Percentiles rank a stretch among this genome's conserved stretches.
Evolutionary conservation across 2,888 invertebrate genomes (phyloP).

Genomic region (Eristalis intricaria): DNA sequence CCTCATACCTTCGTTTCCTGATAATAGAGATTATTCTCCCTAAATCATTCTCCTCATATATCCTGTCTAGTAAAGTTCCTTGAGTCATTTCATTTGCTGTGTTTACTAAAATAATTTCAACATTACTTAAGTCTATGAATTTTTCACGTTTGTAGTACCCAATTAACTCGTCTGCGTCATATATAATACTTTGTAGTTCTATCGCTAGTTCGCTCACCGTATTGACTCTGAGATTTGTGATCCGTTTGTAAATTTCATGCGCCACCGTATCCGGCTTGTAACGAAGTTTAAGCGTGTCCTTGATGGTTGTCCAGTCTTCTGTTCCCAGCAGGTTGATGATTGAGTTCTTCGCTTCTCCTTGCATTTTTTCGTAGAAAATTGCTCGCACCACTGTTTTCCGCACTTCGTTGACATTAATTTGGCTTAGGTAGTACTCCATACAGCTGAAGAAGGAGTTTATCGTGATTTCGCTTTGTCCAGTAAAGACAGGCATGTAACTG

Average conservation of each 20-base stretch:
- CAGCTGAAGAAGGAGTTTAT: slow-evolving; percentile 2
- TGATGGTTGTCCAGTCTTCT: neutral
- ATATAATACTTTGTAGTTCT: no score
- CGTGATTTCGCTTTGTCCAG: slow-evolving; percentile 9
- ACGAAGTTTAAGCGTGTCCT: neutral
- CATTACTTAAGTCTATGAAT: neutral
- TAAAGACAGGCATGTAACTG: neutral
- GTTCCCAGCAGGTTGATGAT: neutral
- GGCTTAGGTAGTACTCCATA: slow-evolving; percentile 15
- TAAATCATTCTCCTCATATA: neutral
- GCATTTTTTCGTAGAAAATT: neutral
- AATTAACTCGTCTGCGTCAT: neutral
- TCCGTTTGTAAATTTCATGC: no score
- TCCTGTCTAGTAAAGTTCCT: slow-evolving; percentile 8
- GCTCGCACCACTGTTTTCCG: neutral
- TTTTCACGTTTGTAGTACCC: neutral
- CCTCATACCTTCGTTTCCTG: neutral
- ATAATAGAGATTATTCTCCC: neutral
- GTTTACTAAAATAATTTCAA: neutral
- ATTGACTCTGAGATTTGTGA: no score
- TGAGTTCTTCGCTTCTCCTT: no score
- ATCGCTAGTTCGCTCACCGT: no score
- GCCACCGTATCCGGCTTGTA: no score
- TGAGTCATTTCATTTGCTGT: no score
- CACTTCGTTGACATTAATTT: no score